These are phyloP conservation scores for Coenonympha glycerion DNA, from an alignment of 2,888 invertebrate genomes.

Conservation along the genomic window DNA sequence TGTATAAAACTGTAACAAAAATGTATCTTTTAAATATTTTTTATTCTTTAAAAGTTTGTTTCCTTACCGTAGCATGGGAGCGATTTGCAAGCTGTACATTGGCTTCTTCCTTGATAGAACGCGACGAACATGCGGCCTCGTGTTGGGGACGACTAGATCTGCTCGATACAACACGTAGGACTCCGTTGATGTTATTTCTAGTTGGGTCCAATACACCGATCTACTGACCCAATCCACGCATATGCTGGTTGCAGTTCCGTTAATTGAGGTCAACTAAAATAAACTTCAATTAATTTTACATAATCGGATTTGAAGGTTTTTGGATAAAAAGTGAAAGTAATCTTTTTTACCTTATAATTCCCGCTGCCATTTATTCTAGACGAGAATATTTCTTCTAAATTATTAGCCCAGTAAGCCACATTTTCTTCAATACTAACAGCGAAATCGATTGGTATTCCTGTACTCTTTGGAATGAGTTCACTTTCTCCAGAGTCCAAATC, in stretches of 20 bases:
- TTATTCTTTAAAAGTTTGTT: not conserved
- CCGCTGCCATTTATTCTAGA: conserved; percentile 75
- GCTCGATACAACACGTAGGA: conserved; percentile 78
- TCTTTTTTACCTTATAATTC: conserved; percentile 56
- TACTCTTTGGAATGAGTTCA: conserved; percentile 77
- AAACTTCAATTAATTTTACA: not conserved
- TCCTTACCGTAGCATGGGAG: conserved; percentile 82
- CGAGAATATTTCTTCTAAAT: conserved; percentile 81
- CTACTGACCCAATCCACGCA: conserved; percentile 92
- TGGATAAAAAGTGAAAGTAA: not conserved
- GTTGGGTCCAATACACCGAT: conserved; percentile 87
- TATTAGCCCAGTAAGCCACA: conserved; percentile 88
- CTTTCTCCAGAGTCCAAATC: conserved; percentile 84
- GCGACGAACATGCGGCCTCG: conserved; percentile 68
- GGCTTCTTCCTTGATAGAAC: conserved; percentile 74
- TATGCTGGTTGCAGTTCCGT: conserved; percentile 76
- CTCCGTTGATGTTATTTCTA: conserved; percentile 61
- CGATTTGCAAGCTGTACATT: conserved; percentile 82
- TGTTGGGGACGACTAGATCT: conserved; percentile 78
- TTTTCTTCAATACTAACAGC: conserved; percentile 81
- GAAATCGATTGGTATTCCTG: conserved; percentile 82
- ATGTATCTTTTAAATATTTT: not conserved
- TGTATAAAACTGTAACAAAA: not conserved
- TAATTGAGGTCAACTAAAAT: conserved; percentile 60
- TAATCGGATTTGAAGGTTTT: not conserved